Conservation (phyloP, 2,113 vertebrate genomes). For the Tachysurus vachellii region DNA sequence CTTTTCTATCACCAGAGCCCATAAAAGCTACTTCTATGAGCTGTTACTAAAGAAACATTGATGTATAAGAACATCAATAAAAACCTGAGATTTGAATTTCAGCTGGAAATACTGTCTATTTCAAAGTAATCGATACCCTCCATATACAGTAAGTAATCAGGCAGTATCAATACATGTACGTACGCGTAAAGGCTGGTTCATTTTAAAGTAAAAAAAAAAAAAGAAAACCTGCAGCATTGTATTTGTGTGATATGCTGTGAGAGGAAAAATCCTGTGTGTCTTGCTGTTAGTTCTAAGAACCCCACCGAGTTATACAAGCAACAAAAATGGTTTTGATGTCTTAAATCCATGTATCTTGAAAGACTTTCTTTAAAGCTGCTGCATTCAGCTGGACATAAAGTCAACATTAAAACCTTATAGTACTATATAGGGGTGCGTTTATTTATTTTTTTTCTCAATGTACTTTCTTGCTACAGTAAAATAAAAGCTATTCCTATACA, state of each 20-base stretch:
- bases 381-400: background rate
- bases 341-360: background rate
- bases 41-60: background rate
- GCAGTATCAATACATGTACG: background rate
- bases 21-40: background rate
- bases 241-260: background rate
- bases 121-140: background rate
- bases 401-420: background rate
- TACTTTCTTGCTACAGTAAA: background rate
- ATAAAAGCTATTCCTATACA: background rate
- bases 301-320: background rate
- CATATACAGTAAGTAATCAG: background rate
- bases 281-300: background rate
- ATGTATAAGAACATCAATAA: background rate
- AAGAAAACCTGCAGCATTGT: background rate
- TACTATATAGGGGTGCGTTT: background rate
- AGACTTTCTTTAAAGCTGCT: background rate
- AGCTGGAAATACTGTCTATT: background rate
- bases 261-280: background rate
- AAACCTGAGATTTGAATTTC: background rate
- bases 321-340: background rate
- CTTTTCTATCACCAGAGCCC: background rate
- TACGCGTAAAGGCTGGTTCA: background rate
- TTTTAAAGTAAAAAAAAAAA: background rate
- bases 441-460: background rate